Percentiles rank a stretch among this genome's conserved stretches.
phyloP scores from a whole-genome alignment of 2,797 vertebrate genomes.

The Mallotus villosus region DNA sequence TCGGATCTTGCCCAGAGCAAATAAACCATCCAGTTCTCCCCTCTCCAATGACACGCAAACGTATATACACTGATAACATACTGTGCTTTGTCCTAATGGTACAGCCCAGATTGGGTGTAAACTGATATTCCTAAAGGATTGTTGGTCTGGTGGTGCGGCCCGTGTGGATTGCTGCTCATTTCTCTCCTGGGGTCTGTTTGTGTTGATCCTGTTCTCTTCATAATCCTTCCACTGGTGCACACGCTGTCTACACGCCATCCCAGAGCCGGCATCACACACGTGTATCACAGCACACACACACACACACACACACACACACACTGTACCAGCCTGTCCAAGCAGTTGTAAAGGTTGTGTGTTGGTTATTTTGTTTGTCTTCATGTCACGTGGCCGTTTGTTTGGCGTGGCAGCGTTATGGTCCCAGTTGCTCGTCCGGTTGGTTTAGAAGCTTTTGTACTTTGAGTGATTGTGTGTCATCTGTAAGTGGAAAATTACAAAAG shows the following conservation, averaged over 20 bases:
- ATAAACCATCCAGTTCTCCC: background rate
- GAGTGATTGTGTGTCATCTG: too few relatives aligned
- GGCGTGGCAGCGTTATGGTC: too few relatives aligned
- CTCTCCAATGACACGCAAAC: background rate
- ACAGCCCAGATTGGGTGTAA: background rate
- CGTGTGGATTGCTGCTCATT: slow-evolving; percentile 43
- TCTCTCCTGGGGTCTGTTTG: slow-evolving; percentile 58
- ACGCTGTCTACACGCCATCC: slow-evolving; percentile 37
- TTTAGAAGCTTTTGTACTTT: too few relatives aligned
- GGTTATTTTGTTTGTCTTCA: too few relatives aligned
- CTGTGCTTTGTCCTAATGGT: background rate
- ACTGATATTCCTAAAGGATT: too few relatives aligned
- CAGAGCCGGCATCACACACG: slow-evolving; percentile 13
- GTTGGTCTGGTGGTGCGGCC: background rate
- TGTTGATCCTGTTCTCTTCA: slow-evolving; percentile 55
- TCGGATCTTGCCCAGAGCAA: background rate
- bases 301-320: too few relatives aligned
- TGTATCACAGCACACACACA: background rate
- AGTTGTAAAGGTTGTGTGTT: too few relatives aligned
- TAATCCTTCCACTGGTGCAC: slow-evolving; percentile 66
- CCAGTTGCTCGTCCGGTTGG: too few relatives aligned
- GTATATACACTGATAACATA: background rate
- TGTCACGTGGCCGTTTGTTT: too few relatives aligned
- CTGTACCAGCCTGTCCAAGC: too few relatives aligned
- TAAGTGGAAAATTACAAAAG: too few relatives aligned